A percentile compares a stretch with the other conserved stretches of the same genome.
phyloP scores from a whole-genome alignment of 2,888 invertebrate species.

The Noctua comes region DNA sequence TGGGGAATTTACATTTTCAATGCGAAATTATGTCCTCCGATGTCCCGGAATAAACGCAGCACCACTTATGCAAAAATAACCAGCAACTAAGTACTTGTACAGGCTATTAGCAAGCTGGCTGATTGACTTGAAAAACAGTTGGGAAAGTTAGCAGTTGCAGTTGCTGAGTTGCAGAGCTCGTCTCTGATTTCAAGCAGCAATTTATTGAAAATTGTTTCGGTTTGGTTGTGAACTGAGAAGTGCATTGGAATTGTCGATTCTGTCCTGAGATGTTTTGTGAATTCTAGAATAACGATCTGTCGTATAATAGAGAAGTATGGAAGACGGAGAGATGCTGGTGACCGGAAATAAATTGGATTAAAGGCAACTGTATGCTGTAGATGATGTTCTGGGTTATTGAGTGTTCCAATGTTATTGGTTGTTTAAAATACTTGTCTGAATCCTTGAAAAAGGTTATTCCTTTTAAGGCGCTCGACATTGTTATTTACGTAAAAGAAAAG shows the following conservation, averaged over 20 bases:
- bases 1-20: conserved; percentile 76
- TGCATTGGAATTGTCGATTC: not conserved
- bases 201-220: conserved; percentile 52
- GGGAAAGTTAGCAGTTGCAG: conserved; percentile 36
- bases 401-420: not conserved
- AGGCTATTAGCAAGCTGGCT: conserved; percentile 58
- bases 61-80: conserved; percentile 77
- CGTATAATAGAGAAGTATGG: not conserved
- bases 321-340: not conserved
- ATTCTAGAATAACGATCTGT: not conserved
- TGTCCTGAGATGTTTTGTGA: not conserved
- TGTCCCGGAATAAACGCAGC: conserved; percentile 69
- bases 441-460: not conserved
- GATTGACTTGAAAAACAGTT: conserved; percentile 72
- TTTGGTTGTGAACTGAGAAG: not conserved
- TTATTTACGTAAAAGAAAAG: no score
- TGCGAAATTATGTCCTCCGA: conserved; percentile 75
- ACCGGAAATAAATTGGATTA: not conserved
- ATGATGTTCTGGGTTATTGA: not conserved
- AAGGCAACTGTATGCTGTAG: not conserved
- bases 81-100: conserved; percentile 66
- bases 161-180: conserved; percentile 10
- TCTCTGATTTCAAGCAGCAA: conserved; percentile 26
- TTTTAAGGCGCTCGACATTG: no score
- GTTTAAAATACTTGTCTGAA: not conserved